Evolutionary conservation across 2,888 invertebrate genomes (phyloP).

Genomic region (Drosophila barbarae): DNA sequence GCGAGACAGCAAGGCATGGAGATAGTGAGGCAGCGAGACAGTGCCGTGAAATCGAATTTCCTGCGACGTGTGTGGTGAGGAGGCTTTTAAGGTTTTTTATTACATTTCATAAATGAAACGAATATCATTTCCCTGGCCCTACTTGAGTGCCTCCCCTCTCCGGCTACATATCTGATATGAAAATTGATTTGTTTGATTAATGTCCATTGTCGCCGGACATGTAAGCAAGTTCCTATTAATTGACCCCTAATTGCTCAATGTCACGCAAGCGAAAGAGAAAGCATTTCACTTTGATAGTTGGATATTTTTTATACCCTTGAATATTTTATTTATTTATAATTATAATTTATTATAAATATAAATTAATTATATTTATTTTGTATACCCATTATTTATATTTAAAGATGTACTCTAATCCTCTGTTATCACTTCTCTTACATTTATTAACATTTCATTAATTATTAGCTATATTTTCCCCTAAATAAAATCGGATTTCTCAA

Average conservation of each 20-base stretch:
- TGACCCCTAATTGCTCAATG: slow-evolving; percentile 62
- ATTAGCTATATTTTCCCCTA: background rate
- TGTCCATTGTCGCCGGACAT: slow-evolving; percentile 37
- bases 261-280: slow-evolving; percentile 46
- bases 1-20: background rate
- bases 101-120: slow-evolving; percentile 58
- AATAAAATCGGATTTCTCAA: too few relatives aligned
- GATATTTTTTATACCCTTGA: background rate
- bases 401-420: too few relatives aligned
- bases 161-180: slow-evolving; percentile 51
- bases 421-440: too few relatives aligned
- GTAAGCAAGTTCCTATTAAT: slow-evolving; percentile 54
- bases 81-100: slow-evolving; percentile 72
- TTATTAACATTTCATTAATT: too few relatives aligned
- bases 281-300: background rate
- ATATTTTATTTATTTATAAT: too few relatives aligned
- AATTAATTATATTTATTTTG: background rate
- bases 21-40: background rate
- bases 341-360: background rate
- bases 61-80: slow-evolving; percentile 52
- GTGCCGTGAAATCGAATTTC: slow-evolving; percentile 59
- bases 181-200: slow-evolving; percentile 73
- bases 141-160: slow-evolving; percentile 43
- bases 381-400: background rate
- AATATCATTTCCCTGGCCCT: slow-evolving; percentile 8